phyloP scores from a whole-genome alignment of 2,797 vertebrate genomes.

The Thalassophryne amazonica region DNA sequence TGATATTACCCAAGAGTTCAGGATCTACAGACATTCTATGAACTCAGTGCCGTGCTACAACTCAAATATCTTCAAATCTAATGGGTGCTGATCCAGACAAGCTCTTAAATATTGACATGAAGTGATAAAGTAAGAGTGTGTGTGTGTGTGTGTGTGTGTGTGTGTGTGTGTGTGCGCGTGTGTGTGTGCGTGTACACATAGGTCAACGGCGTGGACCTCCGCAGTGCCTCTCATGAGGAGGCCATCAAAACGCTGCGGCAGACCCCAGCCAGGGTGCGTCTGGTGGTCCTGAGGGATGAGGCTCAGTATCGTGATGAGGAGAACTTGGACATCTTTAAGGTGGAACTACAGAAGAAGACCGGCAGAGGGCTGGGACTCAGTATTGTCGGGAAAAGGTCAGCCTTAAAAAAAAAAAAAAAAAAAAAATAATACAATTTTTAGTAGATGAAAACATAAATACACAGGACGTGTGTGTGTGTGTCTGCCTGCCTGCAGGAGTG shows the following conservation, averaged over 20 bases:
- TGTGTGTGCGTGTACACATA: conserved; percentile 42
- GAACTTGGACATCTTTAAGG: conserved; percentile 85
- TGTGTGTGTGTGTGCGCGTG: neutral
- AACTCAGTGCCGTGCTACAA: too few relatives aligned
- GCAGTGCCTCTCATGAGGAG: conserved; percentile 87
- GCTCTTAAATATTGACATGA: too few relatives aligned
- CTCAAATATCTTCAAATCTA: too few relatives aligned
- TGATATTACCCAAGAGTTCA: too few relatives aligned
- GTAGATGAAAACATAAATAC: neutral
- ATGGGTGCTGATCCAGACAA: too few relatives aligned
- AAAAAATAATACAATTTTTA: neutral
- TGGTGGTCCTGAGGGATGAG: conserved; percentile 88
- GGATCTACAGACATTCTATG: too few relatives aligned
- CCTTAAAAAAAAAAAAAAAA: neutral
- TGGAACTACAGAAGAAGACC: conserved; percentile 89
- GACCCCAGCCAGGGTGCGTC: conserved; percentile 84
- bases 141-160: too few relatives aligned
- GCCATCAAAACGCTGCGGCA: conserved; percentile 89
- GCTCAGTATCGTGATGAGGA: conserved; percentile 88
- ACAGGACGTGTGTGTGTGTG: neutral
- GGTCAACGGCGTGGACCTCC: conserved; percentile 90
- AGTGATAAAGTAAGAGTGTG: too few relatives aligned
- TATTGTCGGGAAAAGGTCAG: conserved; percentile 74
- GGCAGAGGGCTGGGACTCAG: conserved; percentile 92
- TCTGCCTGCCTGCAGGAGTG: conserved; percentile 76